Conservation (phyloP, 2,888 invertebrate genomes). For the Neoitamus cyanurus region DNA sequence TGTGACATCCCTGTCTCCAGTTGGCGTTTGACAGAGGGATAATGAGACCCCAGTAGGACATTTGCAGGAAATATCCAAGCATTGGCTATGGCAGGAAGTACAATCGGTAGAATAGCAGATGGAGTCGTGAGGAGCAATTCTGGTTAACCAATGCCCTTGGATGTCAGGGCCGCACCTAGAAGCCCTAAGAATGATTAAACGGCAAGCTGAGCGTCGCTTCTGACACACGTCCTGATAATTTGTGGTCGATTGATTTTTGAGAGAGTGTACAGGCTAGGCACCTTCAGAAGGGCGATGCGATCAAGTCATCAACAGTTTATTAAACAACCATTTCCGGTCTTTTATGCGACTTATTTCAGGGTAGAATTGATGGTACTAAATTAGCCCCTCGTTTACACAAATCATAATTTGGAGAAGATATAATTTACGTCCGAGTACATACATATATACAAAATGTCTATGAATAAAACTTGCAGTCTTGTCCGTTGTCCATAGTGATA, state of each 20-base stretch:
- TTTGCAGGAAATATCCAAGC: slow-evolving; percentile 29
- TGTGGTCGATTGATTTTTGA: slow-evolving; percentile 34
- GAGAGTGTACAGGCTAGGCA: background rate
- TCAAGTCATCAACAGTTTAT: slow-evolving; percentile 9
- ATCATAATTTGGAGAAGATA: background rate
- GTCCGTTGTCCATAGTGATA: no score
- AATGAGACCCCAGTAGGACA: background rate
- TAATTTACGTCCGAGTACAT: no score
- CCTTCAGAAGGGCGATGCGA: background rate
- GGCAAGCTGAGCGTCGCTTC: slow-evolving; percentile 65
- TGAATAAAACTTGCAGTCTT: no score
- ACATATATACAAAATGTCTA: no score
- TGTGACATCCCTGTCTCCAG: background rate
- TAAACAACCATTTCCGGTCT: slow-evolving; percentile 25
- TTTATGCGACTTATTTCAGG: background rate
- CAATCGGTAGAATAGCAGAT: slow-evolving; percentile 24
- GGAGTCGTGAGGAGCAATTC: background rate
- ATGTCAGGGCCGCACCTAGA: background rate
- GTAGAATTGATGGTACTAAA: background rate
- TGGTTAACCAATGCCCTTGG: slow-evolving; percentile 12
- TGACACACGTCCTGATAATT: slow-evolving; percentile 64
- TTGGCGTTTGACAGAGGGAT: background rate
- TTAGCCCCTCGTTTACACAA: background rate
- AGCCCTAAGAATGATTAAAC: slow-evolving; percentile 61
- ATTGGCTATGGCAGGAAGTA: slow-evolving; percentile 9